phyloP scores from a whole-genome alignment of 1,140 invertebrate genomes.

The Ceratosolen solmsi region DNA sequence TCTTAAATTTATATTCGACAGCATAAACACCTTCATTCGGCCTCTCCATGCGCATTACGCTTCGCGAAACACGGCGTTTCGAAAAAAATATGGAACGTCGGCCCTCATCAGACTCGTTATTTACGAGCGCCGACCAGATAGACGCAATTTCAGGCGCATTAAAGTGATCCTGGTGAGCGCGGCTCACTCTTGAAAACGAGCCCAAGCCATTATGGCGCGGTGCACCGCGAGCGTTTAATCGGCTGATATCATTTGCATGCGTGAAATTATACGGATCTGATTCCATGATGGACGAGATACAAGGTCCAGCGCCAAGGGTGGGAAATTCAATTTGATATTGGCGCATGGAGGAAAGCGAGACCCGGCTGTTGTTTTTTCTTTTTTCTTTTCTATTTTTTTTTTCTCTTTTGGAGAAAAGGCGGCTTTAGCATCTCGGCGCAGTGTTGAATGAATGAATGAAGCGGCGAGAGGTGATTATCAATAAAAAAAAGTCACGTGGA shows the following conservation, averaged over 20 bases:
- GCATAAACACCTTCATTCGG: not conserved
- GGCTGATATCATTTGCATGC: slow-evolving; percentile 4
- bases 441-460: too few species aligned
- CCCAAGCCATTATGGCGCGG: not conserved
- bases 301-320: too few species aligned
- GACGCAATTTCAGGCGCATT: slow-evolving; percentile 19
- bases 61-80: not conserved
- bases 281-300: not conserved
- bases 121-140: slow-evolving; percentile 17
- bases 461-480: too few species aligned
- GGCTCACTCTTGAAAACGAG: not conserved
- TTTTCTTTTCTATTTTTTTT: too few species aligned
- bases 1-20: not conserved
- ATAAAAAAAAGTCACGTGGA: too few species aligned
- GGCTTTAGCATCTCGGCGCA: too few species aligned
- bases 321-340: slow-evolving; percentile 4
- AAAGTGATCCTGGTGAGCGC: not conserved
- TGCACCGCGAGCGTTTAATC: not conserved
- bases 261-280: not conserved
- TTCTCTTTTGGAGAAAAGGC: too few species aligned
- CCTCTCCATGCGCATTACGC: not conserved
- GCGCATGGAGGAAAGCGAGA: not conserved
- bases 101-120: slow-evolving; percentile 17
- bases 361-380: too few species aligned
- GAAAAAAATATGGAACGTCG: not conserved